Base-by-base conservation (phyloP, 2,888 invertebrate genomes). In the Orgyia antiqua region DNA sequence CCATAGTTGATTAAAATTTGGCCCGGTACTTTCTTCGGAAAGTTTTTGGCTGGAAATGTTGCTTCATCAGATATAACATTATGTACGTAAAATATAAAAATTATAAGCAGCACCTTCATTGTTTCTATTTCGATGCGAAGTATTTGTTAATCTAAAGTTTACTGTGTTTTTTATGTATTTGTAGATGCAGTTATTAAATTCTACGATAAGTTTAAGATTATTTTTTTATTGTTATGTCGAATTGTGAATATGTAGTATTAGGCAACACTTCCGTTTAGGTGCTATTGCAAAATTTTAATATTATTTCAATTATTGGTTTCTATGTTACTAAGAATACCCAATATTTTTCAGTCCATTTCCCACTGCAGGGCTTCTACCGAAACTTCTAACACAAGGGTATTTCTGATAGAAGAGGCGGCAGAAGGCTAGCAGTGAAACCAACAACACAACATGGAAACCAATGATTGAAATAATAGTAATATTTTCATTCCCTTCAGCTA, bases 1-100 rank as follows among this genome's bases (percentile, higher is more conserved):
- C 59, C 62, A 2, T 65, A 45, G 13, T 73, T 62, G 10, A 70
- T 26, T 24, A 72, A 51, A 2, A 66, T 40, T 29, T 47, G 41
- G 6, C 52, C 43, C 7, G 57, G 49, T 4, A 55, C 49, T 38
- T 68, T 67, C 31, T 68, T 68, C 1, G 68, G 64, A 19, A 37
- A 60, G 1, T 28, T 17, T 25, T 56, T 59, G 23, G 26, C 21
- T 17, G 24, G 25, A 36, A 28, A 27, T 2, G 24, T 29, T 3
- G 17, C 47, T 1, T 34, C 31, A 6, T 39, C 32, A 23, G 45
- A 39, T 24, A 44, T 9, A n/a, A 38, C 51, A 28, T 49, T 29
- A 27, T 32, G 51, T 28, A 52, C 33, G 40, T 42, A 56, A 35
- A 62, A 13, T 24, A 51, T 17, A 7, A 57, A 54, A 27, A 65